A percentile compares a stretch with the other conserved stretches of the same genome.
Conservation (phyloP, 1,140 invertebrate species). For the Glossosoma conforme region DNA sequence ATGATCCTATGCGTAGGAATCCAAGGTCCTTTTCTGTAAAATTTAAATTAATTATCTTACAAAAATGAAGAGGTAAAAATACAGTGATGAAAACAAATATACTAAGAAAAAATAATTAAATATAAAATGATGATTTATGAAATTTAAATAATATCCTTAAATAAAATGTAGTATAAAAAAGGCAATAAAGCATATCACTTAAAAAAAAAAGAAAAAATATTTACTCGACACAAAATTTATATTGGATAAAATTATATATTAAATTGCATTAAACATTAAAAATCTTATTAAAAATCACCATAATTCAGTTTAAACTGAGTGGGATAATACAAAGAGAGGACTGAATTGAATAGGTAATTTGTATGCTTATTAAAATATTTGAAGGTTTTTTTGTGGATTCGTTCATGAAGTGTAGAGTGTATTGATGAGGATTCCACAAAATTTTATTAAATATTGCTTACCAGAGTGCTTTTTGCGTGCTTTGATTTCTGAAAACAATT, state of each 20-base stretch:
- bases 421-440: background rate
- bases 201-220: background rate
- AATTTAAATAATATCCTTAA: too few relatives aligned
- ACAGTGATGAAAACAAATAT: background rate
- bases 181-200: background rate
- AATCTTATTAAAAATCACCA: too few relatives aligned
- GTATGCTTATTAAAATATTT: too few relatives aligned
- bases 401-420: background rate
- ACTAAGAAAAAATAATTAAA: background rate
- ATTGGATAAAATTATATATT: too few relatives aligned
- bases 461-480: slow-evolving; percentile 55
- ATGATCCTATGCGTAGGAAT: slow-evolving; percentile 83
- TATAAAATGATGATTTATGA: background rate
- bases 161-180: too few relatives aligned
- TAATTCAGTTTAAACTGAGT: too few relatives aligned
- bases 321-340: too few relatives aligned
- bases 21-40: slow-evolving; percentile 74
- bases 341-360: too few relatives aligned
- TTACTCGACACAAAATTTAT: too few relatives aligned
- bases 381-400: too few relatives aligned
- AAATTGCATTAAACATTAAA: too few relatives aligned
- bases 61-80: background rate
- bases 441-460: slow-evolving; percentile 36
- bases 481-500: slow-evolving; percentile 30
- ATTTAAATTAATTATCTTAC: slow-evolving; percentile 3